These are phyloP conservation scores for Nymphalis io DNA, from an alignment of 1,140 invertebrate genomes.

Conservation along the genomic window DNA sequence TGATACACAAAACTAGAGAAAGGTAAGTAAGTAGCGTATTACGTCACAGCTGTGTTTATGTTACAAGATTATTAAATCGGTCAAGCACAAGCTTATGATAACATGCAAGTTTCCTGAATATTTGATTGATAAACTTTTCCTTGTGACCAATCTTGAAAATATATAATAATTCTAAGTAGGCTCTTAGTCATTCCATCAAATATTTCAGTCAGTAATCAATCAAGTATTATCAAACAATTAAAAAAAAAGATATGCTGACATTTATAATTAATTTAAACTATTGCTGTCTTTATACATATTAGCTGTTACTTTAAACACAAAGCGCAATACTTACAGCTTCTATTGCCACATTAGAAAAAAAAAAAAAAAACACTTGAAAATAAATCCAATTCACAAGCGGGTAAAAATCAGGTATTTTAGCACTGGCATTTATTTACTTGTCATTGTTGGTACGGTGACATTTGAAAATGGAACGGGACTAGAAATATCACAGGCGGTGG, in stretches of 20 bases:
- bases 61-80: conserved; percentile 22
- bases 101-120: not conserved
- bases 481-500: conserved; percentile 51
- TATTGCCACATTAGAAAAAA: conserved; percentile 62
- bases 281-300: conserved; percentile 5
- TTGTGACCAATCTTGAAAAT: not conserved
- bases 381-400: conserved; percentile 66
- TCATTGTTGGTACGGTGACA: conserved; percentile 55
- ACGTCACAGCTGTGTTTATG: conserved; percentile 14
- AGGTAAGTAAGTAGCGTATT: conserved; percentile 8
- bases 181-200: too few relatives aligned
- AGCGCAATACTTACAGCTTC: conserved; percentile 64
- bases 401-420: conserved; percentile 39
- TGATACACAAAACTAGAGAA: not conserved
- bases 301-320: conserved; percentile 22
- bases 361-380: conserved; percentile 33
- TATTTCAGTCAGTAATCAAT: not conserved
- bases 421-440: conserved; percentile 64
- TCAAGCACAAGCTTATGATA: conserved; percentile 15
- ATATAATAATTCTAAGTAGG: not conserved
- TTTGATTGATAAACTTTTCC: not conserved
- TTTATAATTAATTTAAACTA: not conserved
- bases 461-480: conserved; percentile 48
- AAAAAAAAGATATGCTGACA: not conserved
- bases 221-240: too few relatives aligned